phyloP scores from a whole-genome alignment of 2,797 vertebrate species.

The Triplophysa bombifrons region DNA sequence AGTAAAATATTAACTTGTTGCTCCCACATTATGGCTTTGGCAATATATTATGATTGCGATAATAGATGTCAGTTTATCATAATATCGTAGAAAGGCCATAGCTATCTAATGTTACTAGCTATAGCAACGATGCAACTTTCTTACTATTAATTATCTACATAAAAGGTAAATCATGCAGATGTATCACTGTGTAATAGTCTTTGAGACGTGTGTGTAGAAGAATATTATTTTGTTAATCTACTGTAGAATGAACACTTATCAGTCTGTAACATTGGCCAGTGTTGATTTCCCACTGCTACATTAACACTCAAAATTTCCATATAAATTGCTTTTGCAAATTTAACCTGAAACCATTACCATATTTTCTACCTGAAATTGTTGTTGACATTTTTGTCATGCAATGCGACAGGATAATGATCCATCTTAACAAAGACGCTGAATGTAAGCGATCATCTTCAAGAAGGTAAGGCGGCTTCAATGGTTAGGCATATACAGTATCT shows the following conservation, averaged over 20 bases:
- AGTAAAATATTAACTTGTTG: constrained; percentile 2
- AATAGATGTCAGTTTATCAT: background rate
- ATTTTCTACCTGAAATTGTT: constrained; percentile 73
- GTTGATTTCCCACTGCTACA: constrained; percentile 74
- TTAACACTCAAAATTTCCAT: constrained; percentile 78
- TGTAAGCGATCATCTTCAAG: constrained; percentile 30
- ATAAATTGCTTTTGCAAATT: constrained; percentile 83
- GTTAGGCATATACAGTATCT: constrained; percentile 11
- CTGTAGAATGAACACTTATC: constrained; percentile 65
- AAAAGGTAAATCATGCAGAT: constrained; percentile 40
- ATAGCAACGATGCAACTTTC: background rate
- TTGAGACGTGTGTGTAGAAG: constrained; percentile 40
- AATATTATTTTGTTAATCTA: constrained; percentile 63
- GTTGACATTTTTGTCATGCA: constrained; percentile 61
- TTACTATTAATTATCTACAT: constrained; percentile 9
- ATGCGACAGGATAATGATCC: constrained; percentile 24
- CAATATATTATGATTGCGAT: background rate
- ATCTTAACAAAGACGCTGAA: constrained; percentile 31
- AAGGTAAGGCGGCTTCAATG: constrained; percentile 2
- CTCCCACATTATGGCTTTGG: background rate
- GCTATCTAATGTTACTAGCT: background rate
- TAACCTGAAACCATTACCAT: constrained; percentile 78
- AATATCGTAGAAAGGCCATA: background rate
- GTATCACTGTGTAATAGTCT: constrained; percentile 28
- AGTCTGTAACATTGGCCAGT: constrained; percentile 72